Conservation (phyloP, 2,888 invertebrate genomes). For the Lasioglossum villosulum region DNA sequence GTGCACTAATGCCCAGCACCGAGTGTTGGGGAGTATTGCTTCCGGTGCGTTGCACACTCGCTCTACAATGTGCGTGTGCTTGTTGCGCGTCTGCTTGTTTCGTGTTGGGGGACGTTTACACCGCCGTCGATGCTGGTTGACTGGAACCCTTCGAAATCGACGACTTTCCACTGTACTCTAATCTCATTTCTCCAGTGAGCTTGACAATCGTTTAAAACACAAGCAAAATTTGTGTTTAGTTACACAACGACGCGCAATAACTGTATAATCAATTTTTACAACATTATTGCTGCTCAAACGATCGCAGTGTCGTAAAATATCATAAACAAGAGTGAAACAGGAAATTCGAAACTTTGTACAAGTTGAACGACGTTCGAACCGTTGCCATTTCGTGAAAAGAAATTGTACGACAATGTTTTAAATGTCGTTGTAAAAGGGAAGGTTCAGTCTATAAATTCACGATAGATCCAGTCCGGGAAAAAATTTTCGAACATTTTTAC, state of each 20-base stretch:
- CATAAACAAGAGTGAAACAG: not conserved
- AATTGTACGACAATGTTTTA: not conserved
- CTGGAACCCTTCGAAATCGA: not conserved
- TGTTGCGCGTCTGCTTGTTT: conserved; percentile 21
- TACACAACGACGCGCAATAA: not conserved
- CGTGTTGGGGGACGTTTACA: conserved; percentile 11
- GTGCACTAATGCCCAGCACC: conserved; percentile 61
- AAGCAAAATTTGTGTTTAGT: too few species aligned
- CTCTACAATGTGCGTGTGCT: not conserved
- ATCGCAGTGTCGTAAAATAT: not conserved
- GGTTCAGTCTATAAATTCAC: not conserved
- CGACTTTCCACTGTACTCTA: conserved; percentile 1
- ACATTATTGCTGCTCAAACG: not conserved
- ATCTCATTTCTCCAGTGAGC: not conserved
- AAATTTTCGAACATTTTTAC: not conserved
- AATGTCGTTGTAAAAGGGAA: not conserved
- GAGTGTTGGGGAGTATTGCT: conserved; percentile 65
- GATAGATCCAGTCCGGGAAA: not conserved
- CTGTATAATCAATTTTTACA: not conserved
- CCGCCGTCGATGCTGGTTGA: not conserved
- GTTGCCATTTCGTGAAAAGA: not conserved
- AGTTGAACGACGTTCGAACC: not conserved
- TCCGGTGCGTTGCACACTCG: conserved; percentile 68
- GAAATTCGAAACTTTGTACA: not conserved
- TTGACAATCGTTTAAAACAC: not conserved